Evolutionary conservation across 2,888 invertebrate genomes (phyloP), one percentile per base, ranked within the genome.

Genomic region (Drosophila nigricruria): DNA sequence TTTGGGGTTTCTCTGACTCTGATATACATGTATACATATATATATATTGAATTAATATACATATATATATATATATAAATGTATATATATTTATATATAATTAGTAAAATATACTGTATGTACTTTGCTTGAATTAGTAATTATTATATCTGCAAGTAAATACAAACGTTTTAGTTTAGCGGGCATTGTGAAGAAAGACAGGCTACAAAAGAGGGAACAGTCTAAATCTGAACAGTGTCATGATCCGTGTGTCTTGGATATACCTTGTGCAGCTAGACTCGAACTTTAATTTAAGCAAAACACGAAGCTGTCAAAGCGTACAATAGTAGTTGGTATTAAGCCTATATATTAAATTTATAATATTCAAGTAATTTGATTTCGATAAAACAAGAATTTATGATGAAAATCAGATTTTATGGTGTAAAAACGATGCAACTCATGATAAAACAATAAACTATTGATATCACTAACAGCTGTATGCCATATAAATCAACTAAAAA

Each of bases 61-160:
- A 62, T 66, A 67, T 54, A 64, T 76, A 68, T 74, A 72, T 59
- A 71, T 69, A 68, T 5, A 30, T 30, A 30, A 2, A 30, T 30
- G 6, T 70, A 69, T 82, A 58, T 64, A 60, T 60, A 52, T 65
- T 20, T 64, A 56, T 73, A 23, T 62, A 63, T 73, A 67, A 70
- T 72, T 84, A 77, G 81, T 84, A 88, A 86, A 87, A 83, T 88
- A 84, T 75, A 79, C 70, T 78, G 66, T 73, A 69, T 82, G 71
- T 79, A 76, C 61, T 81, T 84, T 70, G 74, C 70, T 81, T 87
- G 82, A 79, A 70, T 88, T 91, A 91, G 87, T 91, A 91, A 90
- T 91, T 89, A 83, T 89, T 88, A 82, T 90, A 91, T 92, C 91
- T 91, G 91, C 82, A 91, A 91, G 85, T 88, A 91, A 85, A 91